Evolutionary conservation across 2,113 vertebrate genomes (phyloP), one percentile per base, ranked within the genome.

Genomic region (Ceratotherium simum): DNA sequence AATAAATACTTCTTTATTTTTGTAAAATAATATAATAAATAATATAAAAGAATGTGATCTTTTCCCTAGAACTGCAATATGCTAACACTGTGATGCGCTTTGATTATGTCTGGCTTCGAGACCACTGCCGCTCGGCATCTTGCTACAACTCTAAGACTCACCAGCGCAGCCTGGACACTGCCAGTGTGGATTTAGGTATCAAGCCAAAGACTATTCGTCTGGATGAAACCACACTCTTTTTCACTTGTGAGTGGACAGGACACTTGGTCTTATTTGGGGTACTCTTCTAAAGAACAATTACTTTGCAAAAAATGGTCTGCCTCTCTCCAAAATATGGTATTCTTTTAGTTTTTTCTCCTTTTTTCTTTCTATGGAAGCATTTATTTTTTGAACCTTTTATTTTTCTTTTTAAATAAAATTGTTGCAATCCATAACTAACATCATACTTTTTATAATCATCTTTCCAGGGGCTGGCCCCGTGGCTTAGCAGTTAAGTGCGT

Each of bases 101-200:
- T 8, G 99, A 99, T 80, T 99, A 99, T 1, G 99, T 99, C 51
- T 99, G 99, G 99, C 99, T 99, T 96, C 98, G 99, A 51, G 99
- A 99, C 83, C 99, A 99, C 98, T 99, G 99, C 97, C 99, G 99
- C 90, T 99, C 99, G 0, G 98, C 99, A 1, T 99, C 99, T 29
- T 99, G 99, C 88, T 99, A 99, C 98, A 99, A 99, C 73, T 14
- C 98, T 73, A 98, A 99, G 88, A 99, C 99, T 0, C 99, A 99
- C 95, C 99, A 99, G 97, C 99, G 99, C 64, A 99, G 98, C 98
- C 67, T 99, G 96, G 99, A 99, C 98, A 99, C 99, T 0, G 99
- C 98, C 17, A 99, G 98, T 2, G 98, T 99, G 58, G 99, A 99
- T 46, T 99, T 99, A 83, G 85, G 72, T 46, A 99, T 99, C 98